Base-by-base conservation (phyloP, 2,113 vertebrate species). In the Onychostoma macrolepis region DNA sequence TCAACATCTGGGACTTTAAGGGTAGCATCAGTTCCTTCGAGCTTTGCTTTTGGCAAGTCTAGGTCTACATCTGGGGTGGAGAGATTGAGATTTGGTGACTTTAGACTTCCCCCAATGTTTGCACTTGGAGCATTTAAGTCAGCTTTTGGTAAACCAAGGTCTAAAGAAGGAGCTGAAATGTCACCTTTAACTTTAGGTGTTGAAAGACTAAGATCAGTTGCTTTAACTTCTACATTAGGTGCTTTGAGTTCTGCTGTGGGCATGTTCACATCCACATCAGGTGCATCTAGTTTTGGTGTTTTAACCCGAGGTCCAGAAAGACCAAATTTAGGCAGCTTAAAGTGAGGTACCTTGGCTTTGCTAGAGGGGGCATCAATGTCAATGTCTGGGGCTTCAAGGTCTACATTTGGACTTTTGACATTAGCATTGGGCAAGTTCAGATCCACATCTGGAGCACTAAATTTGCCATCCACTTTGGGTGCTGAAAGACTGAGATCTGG, bases 321-420 rank as follows among this genome's bases (percentile, higher is more conserved):
- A 38, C 86, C 85, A 86, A 94, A 90, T 53, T 83, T 92, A 56
- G 93, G 93, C 6, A 89, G 7, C 56, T 94, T 93, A 1, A 94
- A 4, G 24, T 91, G 87, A 15, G 93, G 91, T 2, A 87, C 1
- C 28, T 90, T 92, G 11, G 90, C 1, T 87, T 91, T 93, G 41
- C 85, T 87, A 50, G 83, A 87, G 80, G 89, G 80, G 45, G 19
- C 86, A 81, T 92, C 90, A 87, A 91, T 78, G 53, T 88, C 30
- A 26, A 65, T 61, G 17, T 86, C n/a, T n/a, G 83, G 86, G 50
- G 72, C 43, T 28, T 88, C 56, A 4, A 85, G 38, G 48, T 86
- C 83, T 36, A 91, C 36, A 17, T 80, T 69, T 63, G 90, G 89
- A 43, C 87, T 53, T 58, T 90, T 81, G 21, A 91, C 24, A 45